phyloP scores from a whole-genome alignment of 1,140 invertebrate species.

The Eufriesea mexicana region DNA sequence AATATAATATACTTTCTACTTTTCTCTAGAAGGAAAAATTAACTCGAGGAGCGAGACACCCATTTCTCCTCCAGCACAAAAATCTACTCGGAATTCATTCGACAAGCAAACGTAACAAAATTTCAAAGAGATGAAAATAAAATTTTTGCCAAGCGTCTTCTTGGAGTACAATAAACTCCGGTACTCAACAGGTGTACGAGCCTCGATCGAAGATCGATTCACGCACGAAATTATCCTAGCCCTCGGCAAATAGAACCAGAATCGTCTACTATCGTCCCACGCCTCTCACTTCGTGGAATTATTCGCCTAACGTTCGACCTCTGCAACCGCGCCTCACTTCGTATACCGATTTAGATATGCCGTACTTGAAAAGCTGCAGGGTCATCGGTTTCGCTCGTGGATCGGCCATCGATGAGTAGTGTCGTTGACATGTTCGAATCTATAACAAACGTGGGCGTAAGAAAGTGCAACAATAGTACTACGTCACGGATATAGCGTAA shows the following conservation, averaged over 20 bases:
- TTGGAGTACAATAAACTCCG: no score
- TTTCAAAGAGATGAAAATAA: no score
- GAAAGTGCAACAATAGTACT: constrained; percentile 23
- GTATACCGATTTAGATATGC: constrained; percentile 57
- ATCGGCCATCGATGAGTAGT: constrained; percentile 52
- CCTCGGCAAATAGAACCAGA: constrained; percentile 18
- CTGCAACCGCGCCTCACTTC: constrained; percentile 30
- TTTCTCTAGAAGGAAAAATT: no score
- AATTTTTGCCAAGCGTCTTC: background rate
- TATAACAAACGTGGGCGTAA: background rate
- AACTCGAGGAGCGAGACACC: no score
- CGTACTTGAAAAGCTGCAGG: constrained; percentile 58
- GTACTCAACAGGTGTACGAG: constrained; percentile 1
- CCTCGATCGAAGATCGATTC: constrained; percentile 3
- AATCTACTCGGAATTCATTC: background rate
- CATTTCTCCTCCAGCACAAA: background rate
- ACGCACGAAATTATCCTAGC: background rate
- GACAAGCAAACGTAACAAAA: background rate
- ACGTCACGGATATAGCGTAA: constrained; percentile 4
- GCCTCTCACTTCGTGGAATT: constrained; percentile 24
- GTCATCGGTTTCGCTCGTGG: constrained; percentile 32
- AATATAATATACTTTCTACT: background rate
- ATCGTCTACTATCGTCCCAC: constrained; percentile 26
- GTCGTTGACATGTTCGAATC: constrained; percentile 48
- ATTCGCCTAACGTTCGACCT: constrained; percentile 29